Base-by-base conservation (phyloP, 2,797 vertebrate genomes). In the Potorous gilbertii region DNA sequence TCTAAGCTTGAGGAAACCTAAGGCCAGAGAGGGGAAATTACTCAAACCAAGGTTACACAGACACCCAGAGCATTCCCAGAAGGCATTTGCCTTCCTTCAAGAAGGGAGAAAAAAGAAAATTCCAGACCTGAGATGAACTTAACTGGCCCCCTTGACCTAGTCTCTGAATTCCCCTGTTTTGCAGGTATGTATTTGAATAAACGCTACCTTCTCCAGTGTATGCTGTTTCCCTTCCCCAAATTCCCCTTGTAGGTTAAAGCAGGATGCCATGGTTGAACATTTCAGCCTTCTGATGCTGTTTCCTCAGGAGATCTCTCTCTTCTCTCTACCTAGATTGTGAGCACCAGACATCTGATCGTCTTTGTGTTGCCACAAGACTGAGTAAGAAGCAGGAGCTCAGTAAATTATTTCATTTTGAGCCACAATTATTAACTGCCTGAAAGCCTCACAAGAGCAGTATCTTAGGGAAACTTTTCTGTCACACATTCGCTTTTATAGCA, bases 61-160 rank as follows among this genome's bases (percentile, higher is more conserved):
- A 93, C 1, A 0, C 55, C 92, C 92, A 66, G 1, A 94, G 55
- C 89, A 5, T 94, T 91, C 87, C 96, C 95, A 93, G 94, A 93
- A 59, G 93, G 89, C 92, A 29, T 94, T 93, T 94, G 91, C 94
- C 94, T 90, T 96, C 87, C 62, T 54, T 5, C 90, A 87, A 91
- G 91, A 95, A 55, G 40, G 59, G 4, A n/a, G 96, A 95, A 97
- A 92, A 92, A 94, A 96, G 66, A 97, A 55, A 87, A 93, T 27
- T 74, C 57, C 31, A 46, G n/a, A 89, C 56, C 59, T 62, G 31
- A 31, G 31, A 34, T 59, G 31, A 31, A 11, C n/a, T n/a, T n/a
- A n/a, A n/a, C 29, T 59, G 29, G 11, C 29, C 28, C 29, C 11
- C 11, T 13, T 3, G 57, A 59, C 13, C 31, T 62, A 62, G 29